Conservation (phyloP, 2,113 vertebrate species). For the Aythya baeri region DNA sequence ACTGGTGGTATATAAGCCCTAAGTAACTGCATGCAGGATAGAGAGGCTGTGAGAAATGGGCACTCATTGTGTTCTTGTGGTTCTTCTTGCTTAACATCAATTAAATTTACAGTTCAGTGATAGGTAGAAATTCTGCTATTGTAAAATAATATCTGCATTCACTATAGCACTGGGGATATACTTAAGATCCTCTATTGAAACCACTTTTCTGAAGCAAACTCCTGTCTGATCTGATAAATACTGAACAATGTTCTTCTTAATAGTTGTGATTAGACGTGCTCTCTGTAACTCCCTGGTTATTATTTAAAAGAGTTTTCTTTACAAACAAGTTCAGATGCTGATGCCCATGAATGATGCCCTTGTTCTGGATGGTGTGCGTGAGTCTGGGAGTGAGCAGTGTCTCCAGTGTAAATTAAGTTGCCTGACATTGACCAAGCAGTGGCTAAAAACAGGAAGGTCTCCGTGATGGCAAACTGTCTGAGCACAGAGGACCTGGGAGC, state of each 20-base stretch:
- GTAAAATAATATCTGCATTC: neutral
- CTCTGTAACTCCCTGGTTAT: neutral
- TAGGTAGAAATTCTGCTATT: neutral
- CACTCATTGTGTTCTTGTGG: slow-evolving; percentile 58
- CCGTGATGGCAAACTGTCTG: neutral
- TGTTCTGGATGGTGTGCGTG: neutral
- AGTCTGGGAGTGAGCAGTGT: neutral
- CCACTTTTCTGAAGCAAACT: neutral
- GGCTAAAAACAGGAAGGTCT: neutral
- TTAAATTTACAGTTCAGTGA: slow-evolving; percentile 72
- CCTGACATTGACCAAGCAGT: neutral
- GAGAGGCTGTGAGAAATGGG: slow-evolving; percentile 70
- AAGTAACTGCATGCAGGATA: slow-evolving; percentile 44
- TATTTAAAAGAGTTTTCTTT: slow-evolving; percentile 27
- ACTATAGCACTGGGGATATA: neutral
- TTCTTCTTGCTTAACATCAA: slow-evolving; percentile 70
- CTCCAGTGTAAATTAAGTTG: neutral
- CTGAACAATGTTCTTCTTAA: slow-evolving; percentile 1
- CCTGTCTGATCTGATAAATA: slow-evolving; percentile 1
- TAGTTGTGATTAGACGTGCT: neutral
- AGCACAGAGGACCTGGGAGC: neutral
- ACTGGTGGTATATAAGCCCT: slow-evolving; percentile 65
- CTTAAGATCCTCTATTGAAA: neutral
- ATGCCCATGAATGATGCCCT: neutral
- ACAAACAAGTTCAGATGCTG: neutral